Evolutionary conservation across 2,797 vertebrate genomes (phyloP), one percentile per base, ranked within the genome.

Genomic region (Sternotherus odoratus): DNA sequence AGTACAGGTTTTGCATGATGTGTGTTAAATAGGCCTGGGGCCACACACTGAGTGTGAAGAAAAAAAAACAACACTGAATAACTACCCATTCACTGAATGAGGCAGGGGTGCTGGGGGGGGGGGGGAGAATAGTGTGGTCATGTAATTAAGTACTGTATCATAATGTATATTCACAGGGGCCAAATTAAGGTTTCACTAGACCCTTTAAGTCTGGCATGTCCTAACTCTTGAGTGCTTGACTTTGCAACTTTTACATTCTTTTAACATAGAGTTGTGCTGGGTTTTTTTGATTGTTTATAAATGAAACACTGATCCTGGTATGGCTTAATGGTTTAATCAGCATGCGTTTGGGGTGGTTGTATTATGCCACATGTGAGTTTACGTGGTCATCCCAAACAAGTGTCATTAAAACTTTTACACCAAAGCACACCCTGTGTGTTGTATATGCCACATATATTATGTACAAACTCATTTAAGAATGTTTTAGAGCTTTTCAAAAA

Each of bases 401-500:
- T 10, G 13, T 48, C 46, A 28, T 75, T 30, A 75, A 75, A 48
- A 79, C 17, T 69, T 72, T 48, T 72, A 46, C 43, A 30, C n/a
- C n/a, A 74, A 57, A 57, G 94, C 86, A 91, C 93, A 48, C 57
- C 72, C 36, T 85, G 89, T 43, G 28, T 83, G 48, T 87, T 72
- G 49, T 54, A 48, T 54, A 24, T 69, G 36, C 30, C 19, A 13
- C 51, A 3, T 83, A 56, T 10, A 1, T 82, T 90, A 23, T 36
- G 89, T 36, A 85, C 94, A 87, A 93, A 78, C 13, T 88, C 12
- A 46, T 83, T 75, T 80, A 54, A 87, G 54, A 94, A 88, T 86
- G 79, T 63, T 93, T 84, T 50, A 46, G 48, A 90, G 74, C 56
- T 86, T 85, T 36, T 13, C 85, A 89, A 89, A 91, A 77, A 26